phyloP scores from a whole-genome alignment of 2,888 invertebrate species.

The Apoda limacodes region DNA sequence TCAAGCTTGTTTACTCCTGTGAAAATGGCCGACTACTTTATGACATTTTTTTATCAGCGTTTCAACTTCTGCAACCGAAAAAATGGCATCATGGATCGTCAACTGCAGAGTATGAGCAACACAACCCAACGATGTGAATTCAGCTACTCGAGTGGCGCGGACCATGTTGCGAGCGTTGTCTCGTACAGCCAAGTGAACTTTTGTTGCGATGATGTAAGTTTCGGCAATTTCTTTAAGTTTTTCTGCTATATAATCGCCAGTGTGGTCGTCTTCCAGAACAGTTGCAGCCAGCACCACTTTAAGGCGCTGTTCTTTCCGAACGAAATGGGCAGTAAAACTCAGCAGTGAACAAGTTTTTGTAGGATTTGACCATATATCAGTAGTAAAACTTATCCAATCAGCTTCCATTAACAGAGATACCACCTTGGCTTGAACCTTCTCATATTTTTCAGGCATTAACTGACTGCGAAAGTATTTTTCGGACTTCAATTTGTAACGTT shows the following conservation, averaged over 20 bases:
- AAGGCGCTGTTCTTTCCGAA: constrained; percentile 9
- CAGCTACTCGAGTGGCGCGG: too few species aligned
- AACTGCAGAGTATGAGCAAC: constrained; percentile 13
- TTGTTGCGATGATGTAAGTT: not conserved
- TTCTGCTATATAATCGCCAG: not conserved
- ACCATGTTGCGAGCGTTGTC: constrained; percentile 12
- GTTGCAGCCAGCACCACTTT: constrained; percentile 8
- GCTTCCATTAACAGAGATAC: constrained; percentile 3
- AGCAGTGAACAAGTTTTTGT: constrained; percentile 14
- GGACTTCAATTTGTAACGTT: constrained; percentile 8
- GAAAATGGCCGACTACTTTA: constrained; percentile 8
- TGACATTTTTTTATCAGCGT: constrained; percentile 8
- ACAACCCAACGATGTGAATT: constrained; percentile 12
- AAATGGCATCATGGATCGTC: constrained; percentile 11
- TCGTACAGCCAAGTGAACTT: constrained; percentile 3
- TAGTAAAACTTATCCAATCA: constrained; percentile 3
- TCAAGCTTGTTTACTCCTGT: constrained; percentile 9
- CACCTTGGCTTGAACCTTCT: constrained; percentile 10
- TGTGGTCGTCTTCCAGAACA: constrained; percentile 10
- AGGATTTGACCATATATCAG: constrained; percentile 13
- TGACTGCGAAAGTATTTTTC: constrained; percentile 13
- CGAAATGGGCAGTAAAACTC: constrained; percentile 13
- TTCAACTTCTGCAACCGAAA: constrained; percentile 9
- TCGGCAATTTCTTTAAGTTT: not conserved
- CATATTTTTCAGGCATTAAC: constrained; percentile 8